phyloP scores from a whole-genome alignment of 2,113 vertebrate genomes.

The Oryzias celebensis region DNA sequence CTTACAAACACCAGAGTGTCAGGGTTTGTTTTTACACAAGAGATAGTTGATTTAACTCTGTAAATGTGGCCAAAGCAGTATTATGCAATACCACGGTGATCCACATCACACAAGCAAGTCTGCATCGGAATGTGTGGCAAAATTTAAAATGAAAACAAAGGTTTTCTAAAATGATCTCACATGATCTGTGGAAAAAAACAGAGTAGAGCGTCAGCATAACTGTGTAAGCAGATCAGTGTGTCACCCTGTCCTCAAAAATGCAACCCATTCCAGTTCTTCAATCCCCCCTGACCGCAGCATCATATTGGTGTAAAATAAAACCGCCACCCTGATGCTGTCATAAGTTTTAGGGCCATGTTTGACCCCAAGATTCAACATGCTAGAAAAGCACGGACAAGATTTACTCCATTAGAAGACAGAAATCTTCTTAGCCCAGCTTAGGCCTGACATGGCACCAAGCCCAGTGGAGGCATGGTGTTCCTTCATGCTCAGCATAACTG shows the following conservation, averaged over 20 bases:
- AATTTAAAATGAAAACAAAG: too few species aligned
- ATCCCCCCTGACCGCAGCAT: neutral
- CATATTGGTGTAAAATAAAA: neutral
- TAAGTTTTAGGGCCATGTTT: slow-evolving; percentile 24
- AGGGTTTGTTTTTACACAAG: too few species aligned
- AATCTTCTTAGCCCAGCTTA: slow-evolving; percentile 67
- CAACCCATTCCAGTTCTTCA: neutral
- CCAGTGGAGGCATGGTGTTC: slow-evolving; percentile 39
- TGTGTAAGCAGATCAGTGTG: neutral
- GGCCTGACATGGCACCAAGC: slow-evolving; percentile 66
- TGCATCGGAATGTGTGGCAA: too few species aligned
- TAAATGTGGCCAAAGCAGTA: too few species aligned
- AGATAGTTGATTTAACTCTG: too few species aligned
- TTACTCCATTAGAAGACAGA: slow-evolving; percentile 44
- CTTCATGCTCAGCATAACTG: slow-evolving; percentile 6
- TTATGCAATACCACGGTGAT: too few species aligned
- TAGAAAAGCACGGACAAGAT: slow-evolving; percentile 49
- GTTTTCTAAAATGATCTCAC: too few species aligned
- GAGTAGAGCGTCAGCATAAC: neutral
- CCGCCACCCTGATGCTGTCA: slow-evolving; percentile 7
- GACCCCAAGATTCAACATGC: slow-evolving; percentile 43
- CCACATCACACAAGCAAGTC: too few species aligned
- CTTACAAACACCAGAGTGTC: too few species aligned
- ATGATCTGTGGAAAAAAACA: neutral
- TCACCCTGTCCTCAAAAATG: neutral